A percentile compares a stretch with the other conserved stretches of the same genome.
Conservation (phyloP, 1,140 invertebrate genomes). For the silkworm (Bombyx mori) region DNA sequence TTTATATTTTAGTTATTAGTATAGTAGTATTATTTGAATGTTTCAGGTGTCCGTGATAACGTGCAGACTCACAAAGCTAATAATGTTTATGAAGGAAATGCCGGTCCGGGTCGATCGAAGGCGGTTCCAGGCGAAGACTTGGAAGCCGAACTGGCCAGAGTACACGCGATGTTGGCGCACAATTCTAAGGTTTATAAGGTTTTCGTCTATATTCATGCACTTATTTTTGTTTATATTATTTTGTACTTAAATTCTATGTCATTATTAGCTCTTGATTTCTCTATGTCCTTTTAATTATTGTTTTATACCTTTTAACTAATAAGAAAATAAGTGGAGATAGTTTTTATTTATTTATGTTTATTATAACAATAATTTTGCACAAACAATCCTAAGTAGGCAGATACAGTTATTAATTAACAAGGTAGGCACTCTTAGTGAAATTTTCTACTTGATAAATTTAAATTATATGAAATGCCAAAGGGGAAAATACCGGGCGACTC, state of each 20-base stretch:
- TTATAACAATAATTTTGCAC: too few species aligned
- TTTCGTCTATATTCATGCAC: constrained; percentile 64
- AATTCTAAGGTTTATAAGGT: constrained; percentile 87
- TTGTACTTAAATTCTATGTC: constrained; percentile 14
- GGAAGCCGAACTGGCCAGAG: constrained; percentile 86
- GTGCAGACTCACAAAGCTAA: constrained; percentile 13
- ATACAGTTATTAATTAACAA: too few species aligned
- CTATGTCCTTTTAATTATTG: background rate
- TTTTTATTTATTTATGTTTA: background rate
- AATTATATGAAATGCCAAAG: too few species aligned
- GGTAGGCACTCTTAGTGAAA: too few species aligned
- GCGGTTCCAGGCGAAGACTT: constrained; percentile 46
- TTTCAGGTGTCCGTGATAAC: constrained; percentile 49
- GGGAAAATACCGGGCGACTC: too few species aligned
- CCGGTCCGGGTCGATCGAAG: background rate
- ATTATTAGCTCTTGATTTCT: background rate
- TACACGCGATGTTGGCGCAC: constrained; percentile 87
- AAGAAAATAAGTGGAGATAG: background rate
- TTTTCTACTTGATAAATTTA: too few species aligned
- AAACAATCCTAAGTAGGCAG: too few species aligned
- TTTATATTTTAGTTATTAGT: too few species aligned
- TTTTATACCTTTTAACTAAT: background rate
- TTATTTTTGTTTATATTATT: constrained; percentile 43
- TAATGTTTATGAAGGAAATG: constrained; percentile 21
- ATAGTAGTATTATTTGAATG: too few species aligned